Evolutionary conservation across 2,888 invertebrate species (phyloP).

Genomic region (Himalopsyche japonica): DNA sequence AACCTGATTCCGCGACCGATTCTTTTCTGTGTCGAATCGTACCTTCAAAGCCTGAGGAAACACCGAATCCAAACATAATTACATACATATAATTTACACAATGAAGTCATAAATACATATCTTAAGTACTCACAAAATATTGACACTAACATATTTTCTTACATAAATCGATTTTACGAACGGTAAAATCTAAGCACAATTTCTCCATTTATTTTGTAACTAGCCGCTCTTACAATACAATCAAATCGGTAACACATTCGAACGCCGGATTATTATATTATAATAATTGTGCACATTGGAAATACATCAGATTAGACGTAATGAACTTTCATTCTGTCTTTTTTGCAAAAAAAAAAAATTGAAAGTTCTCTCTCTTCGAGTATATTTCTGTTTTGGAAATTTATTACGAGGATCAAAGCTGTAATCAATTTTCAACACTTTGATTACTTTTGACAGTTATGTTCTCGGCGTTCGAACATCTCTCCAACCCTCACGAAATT

Average conservation of each 20-base stretch:
- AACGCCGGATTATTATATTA: neutral
- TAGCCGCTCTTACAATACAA: neutral
- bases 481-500: neutral
- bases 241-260: neutral
- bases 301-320: too few relatives aligned
- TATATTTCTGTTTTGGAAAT: too few relatives aligned
- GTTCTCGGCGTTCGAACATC: neutral
- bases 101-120: constrained; percentile 33
- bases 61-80: constrained; percentile 22
- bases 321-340: too few relatives aligned
- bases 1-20: neutral
- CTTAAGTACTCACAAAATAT: constrained; percentile 38
- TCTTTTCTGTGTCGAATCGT: neutral
- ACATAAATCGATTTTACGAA: constrained; percentile 21
- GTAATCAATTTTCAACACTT: neutral
- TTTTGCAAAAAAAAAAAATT: too few relatives aligned
- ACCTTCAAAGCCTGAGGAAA: constrained; percentile 35
- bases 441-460: neutral
- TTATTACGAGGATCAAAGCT: neutral
- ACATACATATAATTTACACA: constrained; percentile 25
- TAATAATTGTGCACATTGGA: too few relatives aligned
- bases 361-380: too few relatives aligned
- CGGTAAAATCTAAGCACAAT: constrained; percentile 19
- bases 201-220: constrained; percentile 10
- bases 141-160: constrained; percentile 31